Evolutionary conservation across 2,888 invertebrate genomes (phyloP).

Genomic region (Hydraecia micacea): DNA sequence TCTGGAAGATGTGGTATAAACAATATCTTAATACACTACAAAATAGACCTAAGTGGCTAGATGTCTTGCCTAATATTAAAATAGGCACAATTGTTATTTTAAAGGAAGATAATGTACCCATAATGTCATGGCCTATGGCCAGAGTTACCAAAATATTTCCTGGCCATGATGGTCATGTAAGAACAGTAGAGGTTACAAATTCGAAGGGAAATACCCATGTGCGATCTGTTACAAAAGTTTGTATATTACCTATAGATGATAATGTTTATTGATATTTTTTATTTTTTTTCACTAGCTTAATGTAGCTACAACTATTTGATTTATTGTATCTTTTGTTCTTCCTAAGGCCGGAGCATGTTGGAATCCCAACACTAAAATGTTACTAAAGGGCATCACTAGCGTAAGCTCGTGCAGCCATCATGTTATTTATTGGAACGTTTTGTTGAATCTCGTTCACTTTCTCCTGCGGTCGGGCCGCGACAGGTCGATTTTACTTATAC

Average conservation of each 20-base stretch:
- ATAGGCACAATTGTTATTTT: neutral
- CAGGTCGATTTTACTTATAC: no score
- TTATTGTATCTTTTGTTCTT: no score
- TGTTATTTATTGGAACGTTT: no score
- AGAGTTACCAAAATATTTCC: neutral
- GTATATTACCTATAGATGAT: neutral
- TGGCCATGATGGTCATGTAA: constrained; percentile 3
- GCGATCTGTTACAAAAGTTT: neutral
- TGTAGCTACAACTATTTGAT: no score
- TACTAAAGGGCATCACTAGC: no score
- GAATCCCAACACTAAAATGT: no score
- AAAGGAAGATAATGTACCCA: neutral
- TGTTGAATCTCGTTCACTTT: no score
- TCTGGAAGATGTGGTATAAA: neutral
- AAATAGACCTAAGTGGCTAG: neutral
- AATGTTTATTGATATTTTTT: no score
- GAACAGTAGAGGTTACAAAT: neutral
- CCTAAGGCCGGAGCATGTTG: no score
- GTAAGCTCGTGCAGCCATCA: no score
- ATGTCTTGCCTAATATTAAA: neutral
- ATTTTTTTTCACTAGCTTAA: no score
- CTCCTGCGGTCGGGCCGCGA: no score
- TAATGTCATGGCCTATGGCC: constrained; percentile 8
- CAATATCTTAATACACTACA: neutral
- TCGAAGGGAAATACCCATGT: neutral